These are phyloP conservation scores for Cygnus buccinator DNA, from an alignment of 2,113 vertebrate species.

Conservation along the genomic window DNA sequence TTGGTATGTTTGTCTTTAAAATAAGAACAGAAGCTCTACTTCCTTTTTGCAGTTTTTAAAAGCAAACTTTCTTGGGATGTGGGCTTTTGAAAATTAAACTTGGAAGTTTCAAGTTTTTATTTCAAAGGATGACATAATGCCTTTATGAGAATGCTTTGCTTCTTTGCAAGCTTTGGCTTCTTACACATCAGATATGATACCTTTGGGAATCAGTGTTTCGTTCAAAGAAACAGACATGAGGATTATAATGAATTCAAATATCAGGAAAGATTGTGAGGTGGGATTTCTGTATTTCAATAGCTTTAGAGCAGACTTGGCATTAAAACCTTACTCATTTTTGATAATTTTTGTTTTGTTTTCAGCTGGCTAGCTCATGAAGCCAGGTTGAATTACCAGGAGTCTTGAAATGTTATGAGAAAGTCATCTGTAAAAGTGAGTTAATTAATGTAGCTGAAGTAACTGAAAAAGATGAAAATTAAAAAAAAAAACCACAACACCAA, in stretches of 20 bases:
- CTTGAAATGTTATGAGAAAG: not conserved
- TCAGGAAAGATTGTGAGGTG: not conserved
- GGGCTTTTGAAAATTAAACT: slow-evolving; percentile 36
- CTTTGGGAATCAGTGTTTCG: slow-evolving; percentile 8
- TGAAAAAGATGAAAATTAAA: not conserved
- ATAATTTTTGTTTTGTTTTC: not conserved
- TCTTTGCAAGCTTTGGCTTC: not conserved
- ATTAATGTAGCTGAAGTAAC: not conserved
- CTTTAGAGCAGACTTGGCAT: not conserved
- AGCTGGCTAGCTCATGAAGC: not conserved
- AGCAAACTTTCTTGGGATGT: slow-evolving; percentile 3
- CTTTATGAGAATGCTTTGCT: slow-evolving; percentile 12
- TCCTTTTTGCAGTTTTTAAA: not conserved
- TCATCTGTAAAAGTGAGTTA: not conserved
- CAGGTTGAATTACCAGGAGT: not conserved
- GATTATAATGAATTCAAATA: not conserved
- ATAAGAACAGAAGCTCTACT: not conserved
- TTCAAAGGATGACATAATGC: not conserved
- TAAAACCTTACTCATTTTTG: not conserved
- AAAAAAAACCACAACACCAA: too few relatives aligned
- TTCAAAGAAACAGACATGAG: not conserved
- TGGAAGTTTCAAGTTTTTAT: not conserved
- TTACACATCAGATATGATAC: not conserved
- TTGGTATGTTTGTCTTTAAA: not conserved
- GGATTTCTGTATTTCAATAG: not conserved